Percentiles rank a stretch among this genome's conserved stretches.
Evolutionary conservation across 2,113 vertebrate genomes (phyloP).

Genomic region (Limnothrissa miodon): DNA sequence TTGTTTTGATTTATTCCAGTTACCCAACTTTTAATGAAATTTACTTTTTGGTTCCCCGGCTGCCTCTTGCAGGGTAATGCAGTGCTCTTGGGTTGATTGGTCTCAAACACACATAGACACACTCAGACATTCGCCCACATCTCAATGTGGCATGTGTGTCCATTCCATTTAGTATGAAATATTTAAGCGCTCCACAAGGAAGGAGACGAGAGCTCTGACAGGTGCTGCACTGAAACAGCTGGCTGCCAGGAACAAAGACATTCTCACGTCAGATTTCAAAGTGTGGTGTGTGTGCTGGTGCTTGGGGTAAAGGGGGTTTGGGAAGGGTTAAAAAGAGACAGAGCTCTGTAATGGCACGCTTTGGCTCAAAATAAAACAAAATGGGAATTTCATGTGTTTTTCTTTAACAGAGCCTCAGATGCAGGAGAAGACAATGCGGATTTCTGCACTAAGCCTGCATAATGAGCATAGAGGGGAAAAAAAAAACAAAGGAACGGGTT

Average conservation of each 20-base stretch:
- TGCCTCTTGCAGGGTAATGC: too few species aligned
- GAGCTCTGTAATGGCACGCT: background rate
- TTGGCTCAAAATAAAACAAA: background rate
- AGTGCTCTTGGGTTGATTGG: too few species aligned
- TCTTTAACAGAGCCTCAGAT: background rate
- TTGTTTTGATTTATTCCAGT: too few species aligned
- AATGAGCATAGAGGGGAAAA: background rate
- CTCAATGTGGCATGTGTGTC: background rate
- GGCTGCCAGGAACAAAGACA: slow-evolving; percentile 24
- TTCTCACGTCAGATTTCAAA: slow-evolving; percentile 6
- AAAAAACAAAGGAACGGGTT: background rate
- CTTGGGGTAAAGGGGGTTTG: background rate
- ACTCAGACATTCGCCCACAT: background rate
- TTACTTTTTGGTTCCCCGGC: too few species aligned
- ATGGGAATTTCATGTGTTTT: background rate
- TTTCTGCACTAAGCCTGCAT: background rate
- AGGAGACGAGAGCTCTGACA: slow-evolving; percentile 2
- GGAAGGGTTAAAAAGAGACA: background rate
- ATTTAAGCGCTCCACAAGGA: background rate
- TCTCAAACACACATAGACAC: background rate
- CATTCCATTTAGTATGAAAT: slow-evolving; percentile 26
- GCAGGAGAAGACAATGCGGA: background rate
- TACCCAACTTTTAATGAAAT: too few species aligned
- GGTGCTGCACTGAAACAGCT: slow-evolving; percentile 12
- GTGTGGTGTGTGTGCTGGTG: background rate